Percentiles rank a stretch among this genome's conserved stretches.
Conservation (phyloP, 2,888 invertebrate species). For the Volucella inflata region DNA sequence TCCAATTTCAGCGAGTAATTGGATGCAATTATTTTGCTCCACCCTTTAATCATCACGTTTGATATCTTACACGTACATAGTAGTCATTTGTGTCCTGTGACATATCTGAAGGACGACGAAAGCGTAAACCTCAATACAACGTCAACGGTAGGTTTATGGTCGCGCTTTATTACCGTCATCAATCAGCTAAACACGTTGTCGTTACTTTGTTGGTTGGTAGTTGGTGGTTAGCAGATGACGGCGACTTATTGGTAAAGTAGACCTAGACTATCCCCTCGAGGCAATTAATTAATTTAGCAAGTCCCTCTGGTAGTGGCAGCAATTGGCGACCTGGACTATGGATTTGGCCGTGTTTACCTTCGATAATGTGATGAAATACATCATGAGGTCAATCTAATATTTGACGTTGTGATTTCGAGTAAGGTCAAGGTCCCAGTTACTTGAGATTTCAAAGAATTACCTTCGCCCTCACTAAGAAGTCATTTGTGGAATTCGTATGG, state of each 20-base stretch:
- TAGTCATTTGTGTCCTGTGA: not conserved
- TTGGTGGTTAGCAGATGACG: not conserved
- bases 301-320: slow-evolving; percentile 1
- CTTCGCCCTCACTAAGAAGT: no score
- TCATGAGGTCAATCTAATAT: not conserved
- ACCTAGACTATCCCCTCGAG: not conserved
- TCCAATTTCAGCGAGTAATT: not conserved
- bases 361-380: not conserved
- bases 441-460: not conserved
- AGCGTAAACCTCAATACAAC: not conserved
- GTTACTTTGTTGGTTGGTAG: not conserved
- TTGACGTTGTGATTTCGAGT: not conserved
- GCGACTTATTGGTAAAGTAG: not conserved
- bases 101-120: not conserved
- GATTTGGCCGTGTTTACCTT: slow-evolving; percentile 9
- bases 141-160: not conserved
- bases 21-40: not conserved
- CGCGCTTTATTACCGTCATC: slow-evolving; percentile 26
- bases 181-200: slow-evolving; percentile 28
- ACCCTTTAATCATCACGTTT: slow-evolving; percentile 2
- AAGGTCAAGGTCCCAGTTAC: not conserved
- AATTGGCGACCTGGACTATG: slow-evolving; percentile 5
- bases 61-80: no score
- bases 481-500: no score
- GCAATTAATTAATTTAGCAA: slow-evolving; percentile 18